Evolutionary conservation across 2,113 vertebrate genomes (phyloP).

Genomic region (Halcyon malimbica): DNA sequence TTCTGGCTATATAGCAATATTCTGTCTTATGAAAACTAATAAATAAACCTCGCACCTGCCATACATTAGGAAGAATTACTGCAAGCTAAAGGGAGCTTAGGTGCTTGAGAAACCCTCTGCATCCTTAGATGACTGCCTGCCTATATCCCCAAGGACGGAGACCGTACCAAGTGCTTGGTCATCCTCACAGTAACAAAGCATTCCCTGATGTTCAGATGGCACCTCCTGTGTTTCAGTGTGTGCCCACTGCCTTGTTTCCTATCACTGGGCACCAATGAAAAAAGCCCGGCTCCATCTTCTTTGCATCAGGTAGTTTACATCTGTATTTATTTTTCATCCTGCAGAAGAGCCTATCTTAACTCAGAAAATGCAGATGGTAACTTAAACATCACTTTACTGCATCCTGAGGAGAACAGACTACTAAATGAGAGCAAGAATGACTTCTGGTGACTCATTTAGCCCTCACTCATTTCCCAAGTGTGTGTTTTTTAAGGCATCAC

Average conservation of each 20-base stretch:
- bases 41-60: not conserved
- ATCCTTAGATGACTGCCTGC: not conserved
- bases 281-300: not conserved
- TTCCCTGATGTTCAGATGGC: not conserved
- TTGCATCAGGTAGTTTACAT: not conserved
- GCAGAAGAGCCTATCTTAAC: not conserved
- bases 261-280: not conserved
- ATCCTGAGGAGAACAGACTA: not conserved
- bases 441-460: slow-evolving; percentile 5
- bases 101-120: not conserved
- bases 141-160: not conserved
- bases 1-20: not conserved
- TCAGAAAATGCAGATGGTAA: not conserved
- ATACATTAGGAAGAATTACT: not conserved
- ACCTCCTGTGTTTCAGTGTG: not conserved
- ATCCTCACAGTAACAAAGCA: not conserved
- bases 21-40: not conserved
- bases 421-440: not conserved
- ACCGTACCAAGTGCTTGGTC: not conserved
- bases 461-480: not conserved
- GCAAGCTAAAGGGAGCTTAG: not conserved
- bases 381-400: not conserved
- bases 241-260: not conserved
- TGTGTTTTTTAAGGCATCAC: not conserved
- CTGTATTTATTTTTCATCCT: not conserved